Evolutionary conservation across 1,140 invertebrate genomes (phyloP), one percentile per base, ranked within the genome.

Genomic region (Neodiprion pinetum): DNA sequence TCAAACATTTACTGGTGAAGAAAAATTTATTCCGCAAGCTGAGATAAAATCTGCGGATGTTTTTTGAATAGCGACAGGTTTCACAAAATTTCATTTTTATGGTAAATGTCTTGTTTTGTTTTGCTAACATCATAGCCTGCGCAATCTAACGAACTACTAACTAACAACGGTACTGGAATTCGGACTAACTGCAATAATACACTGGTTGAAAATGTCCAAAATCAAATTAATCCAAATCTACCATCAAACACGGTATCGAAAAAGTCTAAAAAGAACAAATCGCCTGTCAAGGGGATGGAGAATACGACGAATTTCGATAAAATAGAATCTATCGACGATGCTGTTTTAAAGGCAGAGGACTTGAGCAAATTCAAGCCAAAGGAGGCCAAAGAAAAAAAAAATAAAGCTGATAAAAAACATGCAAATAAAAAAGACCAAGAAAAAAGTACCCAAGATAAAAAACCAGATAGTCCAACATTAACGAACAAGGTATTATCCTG

Each of bases 321-420:
- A 49, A 48, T 68, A 9, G 67, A 75, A 70, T 70, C 40, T 70
- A 48, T 72, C 67, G 73, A 77, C n/a, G 53, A 17, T n/a, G 21
- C 10, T 73, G 53, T 70, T 70, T 50, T 49, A 5, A 76, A 75
- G 69, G n/a, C 23, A 14, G 76, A 77, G n/a, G 75, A 48, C 67
- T 71, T 73, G 53, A 80, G 79, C 48, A 80, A 82, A 48, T 79
- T 75, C 71, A 82, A 82, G 21, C 75, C 77, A 1, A 84, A 84
- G 78, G 82, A 86, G 53, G 77, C 74, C 23, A 86, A 88, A 77
- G 86, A 86, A 48, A 86, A 86, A 80, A 86, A 81, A 72, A 86
- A 86, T 75, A 87, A 87, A 76, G 83, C 82, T 47, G 84, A 85
- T 75, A 86, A 86, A 77, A 86, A 79, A 72, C 80, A 82, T 72